Evolutionary conservation across 92 coral and sea anemone genomes (phyloP).

Genomic region (Palythoa grandiflora): DNA sequence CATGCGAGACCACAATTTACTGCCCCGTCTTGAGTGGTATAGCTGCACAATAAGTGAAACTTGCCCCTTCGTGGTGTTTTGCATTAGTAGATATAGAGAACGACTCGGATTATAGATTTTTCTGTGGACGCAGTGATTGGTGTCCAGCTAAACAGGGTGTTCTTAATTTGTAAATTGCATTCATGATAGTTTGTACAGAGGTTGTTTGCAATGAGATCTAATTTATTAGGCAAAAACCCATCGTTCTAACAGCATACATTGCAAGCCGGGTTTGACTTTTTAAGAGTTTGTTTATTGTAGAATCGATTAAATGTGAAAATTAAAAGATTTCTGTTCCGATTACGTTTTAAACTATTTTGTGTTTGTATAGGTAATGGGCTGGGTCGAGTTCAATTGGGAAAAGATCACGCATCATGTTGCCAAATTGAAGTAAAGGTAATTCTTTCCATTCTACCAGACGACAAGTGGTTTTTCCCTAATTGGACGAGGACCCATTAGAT

Average conservation of each 20-base stretch:
- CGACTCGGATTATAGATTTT: not conserved
- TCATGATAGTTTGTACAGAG: constrained; percentile 86
- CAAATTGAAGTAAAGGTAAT: too few relatives aligned
- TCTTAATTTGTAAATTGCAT: constrained; percentile 69
- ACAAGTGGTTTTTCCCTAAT: too few relatives aligned
- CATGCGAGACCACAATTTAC: constrained; percentile 19
- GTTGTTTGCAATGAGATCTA: constrained; percentile 79
- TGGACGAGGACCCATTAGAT: too few relatives aligned
- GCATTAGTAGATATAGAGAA: constrained; percentile 34
- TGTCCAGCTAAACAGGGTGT: constrained; percentile 37
- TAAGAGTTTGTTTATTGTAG: constrained; percentile 57
- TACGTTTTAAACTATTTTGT: not conserved
- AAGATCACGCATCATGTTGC: too few relatives aligned
- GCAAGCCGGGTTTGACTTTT: constrained; percentile 54
- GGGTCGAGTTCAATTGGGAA: too few relatives aligned
- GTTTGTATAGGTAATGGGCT: not conserved
- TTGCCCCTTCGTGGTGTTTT: constrained; percentile 31
- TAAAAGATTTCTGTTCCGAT: constrained; percentile 37
- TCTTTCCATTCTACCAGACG: too few relatives aligned
- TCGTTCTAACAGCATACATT: constrained; percentile 58
- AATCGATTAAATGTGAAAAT: constrained; percentile 34
- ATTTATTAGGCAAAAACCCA: constrained; percentile 78
- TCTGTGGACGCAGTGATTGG: constrained; percentile 38
- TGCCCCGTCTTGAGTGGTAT: constrained; percentile 41
- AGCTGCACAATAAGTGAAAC: constrained; percentile 28